Base-by-base conservation (phyloP, 2,888 invertebrate species). In the Lasioglossum malachurum region DNA sequence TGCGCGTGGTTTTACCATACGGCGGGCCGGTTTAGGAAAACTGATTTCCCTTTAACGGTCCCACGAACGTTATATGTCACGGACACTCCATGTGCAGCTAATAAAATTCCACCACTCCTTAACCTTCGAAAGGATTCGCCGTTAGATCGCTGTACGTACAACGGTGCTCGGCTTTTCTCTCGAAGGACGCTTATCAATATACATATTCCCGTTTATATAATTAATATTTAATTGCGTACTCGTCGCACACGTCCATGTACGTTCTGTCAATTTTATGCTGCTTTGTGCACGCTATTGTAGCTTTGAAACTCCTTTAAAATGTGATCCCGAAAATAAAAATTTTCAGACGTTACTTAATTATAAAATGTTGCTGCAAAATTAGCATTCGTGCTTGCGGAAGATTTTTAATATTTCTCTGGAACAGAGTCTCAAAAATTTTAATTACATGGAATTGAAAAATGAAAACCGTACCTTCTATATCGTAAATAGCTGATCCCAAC, bases 61-160 rank as follows among this genome's bases (percentile, higher is more conserved):
- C 60, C 31, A 16, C 60, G 31, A 16, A 64, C 60, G 60, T 16
- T 64, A 31, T 64, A 64, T 64, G 60, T 64, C 60, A 64, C 60
- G 60, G 31, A 64, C 60, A 64, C 60, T 64, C 60, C 31, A 31
- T 16, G 60, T 16, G 60, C 27, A 60, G 60, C 27, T 31, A 64
- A 64, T 64, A 27, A 64, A 64, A 64, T 64, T 31, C 60, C 27
- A 64, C 60, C 60, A 64, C 27, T 64, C 27, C 60, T 64, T 64
- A 64, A 64, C 60, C 60, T 64, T 64, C 60, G 5, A 64, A 31
- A 31, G 27, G 14, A 1, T 27, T 12, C 23, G 60, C 60, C 27
- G 27, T 27, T 64, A 64, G 60, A 64, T 27, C 27, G 31, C 14
- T 27, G 5, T 64, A 7, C 12, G 27, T 31, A 3, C 53, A 23